Base-by-base conservation (phyloP, 1,140 invertebrate species). In the Druon quercuslanigerum region DNA sequence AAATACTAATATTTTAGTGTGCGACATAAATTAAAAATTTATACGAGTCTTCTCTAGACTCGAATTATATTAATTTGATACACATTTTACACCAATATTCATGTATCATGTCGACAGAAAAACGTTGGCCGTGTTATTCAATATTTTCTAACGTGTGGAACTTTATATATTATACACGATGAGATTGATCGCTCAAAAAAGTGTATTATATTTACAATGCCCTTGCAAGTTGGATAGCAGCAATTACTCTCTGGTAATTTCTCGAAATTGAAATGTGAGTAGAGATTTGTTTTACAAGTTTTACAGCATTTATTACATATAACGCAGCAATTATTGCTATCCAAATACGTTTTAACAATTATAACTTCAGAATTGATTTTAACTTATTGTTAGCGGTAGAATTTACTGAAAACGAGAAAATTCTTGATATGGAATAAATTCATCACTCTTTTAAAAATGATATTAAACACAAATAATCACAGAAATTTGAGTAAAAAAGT, bases 371-470 rank as follows among this genome's bases (percentile, higher is more conserved):
- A 40, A 66, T 40, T 33, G 25, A 33, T 66, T 66, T 16, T 40
- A 66, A 60, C 40, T 46, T 46, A 46, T 46, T 46, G 40, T 60
- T 40, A 40, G 57, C 25, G 25, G 40, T 13, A 66, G 40, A 40
- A 66, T 40, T n/a, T 40, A 66, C 60, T 33, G 60, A 66, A 40
- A 60, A 66, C 46, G 57, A 66, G 16, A 66, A 33, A 66, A 14
- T 66, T 46, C 40, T 66, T 66, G 60, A 66, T 66, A 66, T 66
- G 60, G 60, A 66, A 66, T 60, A 20, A 60, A 33, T 66, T 66
- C 60, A 40, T 66, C 60, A 66, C 33, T 40, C n/a, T 66, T 33
- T 66, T 33, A 6, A 16, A 4, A 25, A 66, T 40, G 9, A 16
- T 6, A 33, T 33, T 40, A 46, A 7, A 16, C n/a, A 1, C 4